These are phyloP conservation scores for Heliconius ethilla DNA, from an alignment of 2,888 invertebrate genomes.

Conservation along the genomic window DNA sequence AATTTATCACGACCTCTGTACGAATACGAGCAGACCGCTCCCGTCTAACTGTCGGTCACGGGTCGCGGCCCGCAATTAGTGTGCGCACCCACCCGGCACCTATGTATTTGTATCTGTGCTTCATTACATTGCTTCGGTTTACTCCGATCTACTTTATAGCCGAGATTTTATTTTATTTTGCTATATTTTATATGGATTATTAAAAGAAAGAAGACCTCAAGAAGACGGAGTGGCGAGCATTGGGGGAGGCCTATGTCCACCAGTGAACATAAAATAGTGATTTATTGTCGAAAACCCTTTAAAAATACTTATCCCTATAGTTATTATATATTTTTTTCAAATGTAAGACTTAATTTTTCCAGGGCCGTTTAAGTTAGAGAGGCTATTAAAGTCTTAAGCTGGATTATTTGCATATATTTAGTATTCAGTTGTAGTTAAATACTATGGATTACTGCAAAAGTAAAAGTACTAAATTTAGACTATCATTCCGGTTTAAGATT, in stretches of 20 bases:
- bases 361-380: too few species aligned
- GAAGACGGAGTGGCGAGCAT: too few species aligned
- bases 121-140: conserved; percentile 26
- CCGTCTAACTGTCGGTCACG: conserved; percentile 56
- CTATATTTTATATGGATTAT: neutral
- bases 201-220: too few species aligned
- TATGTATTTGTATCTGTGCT: conserved; percentile 44
- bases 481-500: too few species aligned
- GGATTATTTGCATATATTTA: too few species aligned
- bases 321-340: too few species aligned
- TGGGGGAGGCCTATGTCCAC: too few species aligned
- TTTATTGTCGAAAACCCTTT: neutral
- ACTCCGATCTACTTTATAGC: conserved; percentile 6
- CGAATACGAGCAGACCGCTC: conserved; percentile 45
- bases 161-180: conserved; percentile 16
- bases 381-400: too few species aligned
- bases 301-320: neutral
- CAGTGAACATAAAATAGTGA: neutral
- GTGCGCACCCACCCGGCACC: conserved; percentile 69
- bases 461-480: too few species aligned
- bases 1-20: conserved; percentile 34
- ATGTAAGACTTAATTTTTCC: too few species aligned
- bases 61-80: conserved; percentile 60
- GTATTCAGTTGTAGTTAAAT: too few species aligned
- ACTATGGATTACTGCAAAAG: too few species aligned